phyloP scores from a whole-genome alignment of 2,888 invertebrate genomes.

The Drosophila neonasuta region DNA sequence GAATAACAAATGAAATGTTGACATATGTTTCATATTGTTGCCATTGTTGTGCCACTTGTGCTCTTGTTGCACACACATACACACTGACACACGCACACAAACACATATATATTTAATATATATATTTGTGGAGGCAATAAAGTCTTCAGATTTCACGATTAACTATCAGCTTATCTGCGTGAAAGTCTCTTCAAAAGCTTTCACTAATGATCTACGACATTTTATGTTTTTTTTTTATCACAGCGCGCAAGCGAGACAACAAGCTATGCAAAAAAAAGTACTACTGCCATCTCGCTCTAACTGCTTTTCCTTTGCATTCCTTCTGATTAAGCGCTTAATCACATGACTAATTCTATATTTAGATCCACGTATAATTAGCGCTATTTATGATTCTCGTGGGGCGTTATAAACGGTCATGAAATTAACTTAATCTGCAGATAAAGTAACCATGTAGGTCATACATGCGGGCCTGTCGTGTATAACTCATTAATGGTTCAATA shows the following conservation, averaged over 20 bases:
- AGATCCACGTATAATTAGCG: background rate
- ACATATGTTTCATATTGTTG: conserved; percentile 77
- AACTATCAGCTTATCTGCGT: conserved; percentile 44
- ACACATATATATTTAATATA: conserved; percentile 8
- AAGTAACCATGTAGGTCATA: background rate
- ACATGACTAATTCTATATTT: background rate
- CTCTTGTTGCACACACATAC: conserved; percentile 19
- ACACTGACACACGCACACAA: background rate
- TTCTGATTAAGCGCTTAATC: no score
- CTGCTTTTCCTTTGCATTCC: no score
- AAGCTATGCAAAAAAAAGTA: background rate
- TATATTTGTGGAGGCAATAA: conserved; percentile 25
- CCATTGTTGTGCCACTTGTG: conserved; percentile 56
- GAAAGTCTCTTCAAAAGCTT: conserved; percentile 57
- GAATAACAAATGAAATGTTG: conserved; percentile 80
- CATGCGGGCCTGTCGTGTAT: background rate
- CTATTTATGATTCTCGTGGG: background rate
- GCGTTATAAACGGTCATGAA: background rate
- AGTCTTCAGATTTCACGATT: conserved; percentile 51
- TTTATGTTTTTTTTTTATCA: no score
- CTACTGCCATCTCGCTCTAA: background rate
- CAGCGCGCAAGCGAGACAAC: background rate
- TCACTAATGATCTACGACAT: conserved; percentile 45
- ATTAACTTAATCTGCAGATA: background rate
- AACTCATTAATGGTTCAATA: background rate